Evolutionary conservation across 1,140 invertebrate species (phyloP).

Genomic region (Xylocopa sonorina): DNA sequence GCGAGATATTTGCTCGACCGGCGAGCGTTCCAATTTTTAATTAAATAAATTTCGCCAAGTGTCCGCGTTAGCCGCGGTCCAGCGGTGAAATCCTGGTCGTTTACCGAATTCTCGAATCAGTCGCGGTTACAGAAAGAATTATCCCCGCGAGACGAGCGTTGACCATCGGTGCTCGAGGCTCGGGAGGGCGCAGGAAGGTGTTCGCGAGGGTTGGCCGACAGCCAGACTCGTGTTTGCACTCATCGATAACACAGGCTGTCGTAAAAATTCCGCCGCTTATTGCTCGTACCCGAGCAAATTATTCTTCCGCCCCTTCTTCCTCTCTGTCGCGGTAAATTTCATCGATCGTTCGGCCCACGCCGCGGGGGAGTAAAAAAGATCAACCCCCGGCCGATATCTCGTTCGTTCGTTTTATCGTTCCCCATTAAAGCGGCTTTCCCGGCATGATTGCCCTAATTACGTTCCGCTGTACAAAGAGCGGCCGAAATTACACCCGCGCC

Average conservation of each 20-base stretch:
- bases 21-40: constrained; percentile 8
- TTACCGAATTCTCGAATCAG: neutral
- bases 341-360: constrained; percentile 6
- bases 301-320: neutral
- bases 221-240: constrained; percentile 52
- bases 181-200: constrained; percentile 25
- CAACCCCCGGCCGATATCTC: constrained; percentile 4
- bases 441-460: constrained; percentile 35
- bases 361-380: neutral
- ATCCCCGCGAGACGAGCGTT: constrained; percentile 21
- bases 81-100: neutral
- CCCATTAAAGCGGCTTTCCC: constrained; percentile 33
- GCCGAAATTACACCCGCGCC: constrained; percentile 1
- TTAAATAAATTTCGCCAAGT: neutral
- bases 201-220: constrained; percentile 34
- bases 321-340: constrained; percentile 21
- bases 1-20: neutral
- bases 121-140: constrained; percentile 9
- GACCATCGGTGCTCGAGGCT: neutral
- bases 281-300: constrained; percentile 34
- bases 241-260: constrained; percentile 53
- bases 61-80: no score
- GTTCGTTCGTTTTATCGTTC: constrained; percentile 34
- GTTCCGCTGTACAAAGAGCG: constrained; percentile 1
- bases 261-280: constrained; percentile 54